A percentile compares a stretch with the other conserved stretches of the same genome.
Conservation (phyloP, 2,797 vertebrate genomes). For the Cynopterus sphinx region DNA sequence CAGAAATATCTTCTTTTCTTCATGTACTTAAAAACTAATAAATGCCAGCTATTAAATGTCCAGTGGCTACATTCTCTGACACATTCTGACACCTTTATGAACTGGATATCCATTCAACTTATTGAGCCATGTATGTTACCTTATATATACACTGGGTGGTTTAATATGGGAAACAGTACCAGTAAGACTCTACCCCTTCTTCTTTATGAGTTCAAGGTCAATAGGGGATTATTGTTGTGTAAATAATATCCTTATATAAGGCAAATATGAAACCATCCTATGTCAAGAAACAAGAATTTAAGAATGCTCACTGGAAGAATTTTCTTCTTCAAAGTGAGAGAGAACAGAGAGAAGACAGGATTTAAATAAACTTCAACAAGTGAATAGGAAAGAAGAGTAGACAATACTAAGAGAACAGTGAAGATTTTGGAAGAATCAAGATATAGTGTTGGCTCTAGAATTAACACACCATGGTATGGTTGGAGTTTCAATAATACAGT, state of each 20-base stretch:
- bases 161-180: neutral
- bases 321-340: neutral
- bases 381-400: neutral
- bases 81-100: slow-evolving; percentile 51
- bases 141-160: neutral
- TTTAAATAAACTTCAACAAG: neutral
- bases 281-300: neutral
- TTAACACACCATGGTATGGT: accelerated
- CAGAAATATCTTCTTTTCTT: neutral
- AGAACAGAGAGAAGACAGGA: neutral
- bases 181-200: neutral
- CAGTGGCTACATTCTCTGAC: neutral
- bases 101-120: neutral
- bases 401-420: neutral
- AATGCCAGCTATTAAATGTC: slow-evolving; percentile 42
- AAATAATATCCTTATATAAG: neutral
- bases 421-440: neutral
- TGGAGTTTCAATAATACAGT: neutral
- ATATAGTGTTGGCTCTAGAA: neutral
- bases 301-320: neutral
- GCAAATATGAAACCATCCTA: neutral
- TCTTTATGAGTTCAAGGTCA: neutral
- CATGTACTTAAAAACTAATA: slow-evolving; percentile 15
- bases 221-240: neutral
- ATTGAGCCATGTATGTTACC: neutral